Base-by-base conservation (phyloP, 2,113 vertebrate genomes). In the Castor canadensis region DNA sequence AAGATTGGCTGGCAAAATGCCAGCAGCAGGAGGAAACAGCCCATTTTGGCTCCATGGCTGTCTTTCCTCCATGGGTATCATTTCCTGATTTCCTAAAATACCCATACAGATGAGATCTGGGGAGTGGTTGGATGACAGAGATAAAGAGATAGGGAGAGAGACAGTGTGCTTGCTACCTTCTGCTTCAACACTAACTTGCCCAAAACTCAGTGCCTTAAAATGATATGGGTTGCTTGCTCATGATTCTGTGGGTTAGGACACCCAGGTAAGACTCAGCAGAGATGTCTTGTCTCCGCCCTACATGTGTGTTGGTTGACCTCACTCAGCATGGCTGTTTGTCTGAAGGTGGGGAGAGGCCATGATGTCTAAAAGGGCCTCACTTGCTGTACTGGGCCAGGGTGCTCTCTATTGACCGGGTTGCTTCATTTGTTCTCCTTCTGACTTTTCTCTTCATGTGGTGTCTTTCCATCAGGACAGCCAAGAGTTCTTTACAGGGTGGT, bases 241-340 rank as follows among this genome's bases (percentile, higher is more conserved):
- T 9, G 58, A 1, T 49, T 40, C 52, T 30, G 47, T 43, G 52
- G 26, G 22, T 58, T 22, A 24, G 82, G 54, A 92, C 8, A 20
- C 20, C 16, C 30, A 2, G 5, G 28, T 22, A 58, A 52, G 40
- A 45, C 43, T 69, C 38, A 28, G 13, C 26, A 49, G 58, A 54
- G 52, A 24, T 52, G 58, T 20, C 62, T 24, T 1, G 5, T 72
- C 40, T 89, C 72, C n/a, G 22, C 56, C 60, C 15, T 4, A 6
- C 12, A 0, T 24, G 2, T 11, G 2, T n/a, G 7, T 15, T 38
- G 32, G 45, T 60, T 40, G 60, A 89, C 84, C 52, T 43, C 24
- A 1, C 26, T 54, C 15, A 0, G 28, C 3, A 19, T 2, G 35
- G 2, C 38, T 7, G 24, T 17, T 56, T 5, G n/a, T 9, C 32